Evolutionary conservation across 2,888 invertebrate species (phyloP).

Genomic region (Oligia latruncula): DNA sequence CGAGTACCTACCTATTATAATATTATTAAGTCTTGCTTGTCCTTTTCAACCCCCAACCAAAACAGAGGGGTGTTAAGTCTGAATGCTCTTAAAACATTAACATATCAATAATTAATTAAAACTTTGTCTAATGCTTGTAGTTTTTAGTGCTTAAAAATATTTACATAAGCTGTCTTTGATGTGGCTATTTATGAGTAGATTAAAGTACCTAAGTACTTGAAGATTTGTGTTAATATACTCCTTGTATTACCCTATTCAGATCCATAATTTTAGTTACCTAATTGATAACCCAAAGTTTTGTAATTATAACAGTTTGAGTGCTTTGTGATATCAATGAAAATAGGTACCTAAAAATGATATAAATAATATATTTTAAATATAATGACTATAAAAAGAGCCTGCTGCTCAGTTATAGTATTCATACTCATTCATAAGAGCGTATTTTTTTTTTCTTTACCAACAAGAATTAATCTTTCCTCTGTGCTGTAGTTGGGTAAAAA

Average conservation of each 20-base stretch:
- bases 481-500: neutral
- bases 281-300: neutral
- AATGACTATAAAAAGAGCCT: neutral
- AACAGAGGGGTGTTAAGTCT: neutral
- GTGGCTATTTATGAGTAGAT: conserved; percentile 1
- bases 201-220: neutral
- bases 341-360: neutral
- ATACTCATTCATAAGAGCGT: neutral
- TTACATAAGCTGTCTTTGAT: conserved; percentile 1
- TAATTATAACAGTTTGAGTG: neutral
- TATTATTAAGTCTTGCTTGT: conserved; percentile 9
- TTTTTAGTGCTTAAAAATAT: conserved; percentile 14
- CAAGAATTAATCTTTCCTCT: neutral
- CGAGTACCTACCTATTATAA: neutral
- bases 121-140: conserved; percentile 27
- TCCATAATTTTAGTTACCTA: neutral
- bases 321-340: neutral
- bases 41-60: neutral
- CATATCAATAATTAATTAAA: conserved; percentile 18
- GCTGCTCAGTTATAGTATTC: neutral
- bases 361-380: neutral
- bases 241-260: neutral
- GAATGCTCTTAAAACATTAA: conserved; percentile 14
- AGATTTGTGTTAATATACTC: neutral
- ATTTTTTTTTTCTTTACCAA: neutral